Conservation (phyloP, 2,113 vertebrate genomes). For the Talpa occidentalis region DNA sequence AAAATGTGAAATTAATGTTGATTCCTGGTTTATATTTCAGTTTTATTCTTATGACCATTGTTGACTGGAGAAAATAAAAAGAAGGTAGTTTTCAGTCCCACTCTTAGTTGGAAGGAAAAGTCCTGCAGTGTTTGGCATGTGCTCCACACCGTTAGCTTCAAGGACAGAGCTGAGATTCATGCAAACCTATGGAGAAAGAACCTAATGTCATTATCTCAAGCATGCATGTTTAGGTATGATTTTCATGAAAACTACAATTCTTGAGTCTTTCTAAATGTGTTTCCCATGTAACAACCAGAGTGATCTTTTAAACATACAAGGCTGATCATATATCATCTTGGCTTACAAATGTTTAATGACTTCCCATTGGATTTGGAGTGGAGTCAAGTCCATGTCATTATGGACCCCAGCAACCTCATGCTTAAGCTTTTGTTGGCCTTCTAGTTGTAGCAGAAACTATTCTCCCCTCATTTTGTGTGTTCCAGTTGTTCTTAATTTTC, state of each 20-base stretch:
- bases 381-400: neutral
- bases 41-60: neutral
- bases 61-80: neutral
- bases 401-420: rapidly evolving
- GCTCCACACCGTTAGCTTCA: neutral
- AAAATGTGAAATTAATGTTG: neutral
- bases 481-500: neutral
- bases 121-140: neutral
- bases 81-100: neutral
- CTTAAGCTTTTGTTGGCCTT: neutral
- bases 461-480: neutral
- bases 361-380: neutral
- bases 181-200: neutral
- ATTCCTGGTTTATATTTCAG: neutral
- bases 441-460: neutral
- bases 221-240: neutral
- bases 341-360: neutral
- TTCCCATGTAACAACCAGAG: neutral
- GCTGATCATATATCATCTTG: neutral
- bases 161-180: neutral
- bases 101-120: neutral
- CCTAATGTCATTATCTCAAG: neutral
- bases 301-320: neutral
- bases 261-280: neutral
- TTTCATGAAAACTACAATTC: neutral